These are phyloP conservation scores for Telmatherina bonti DNA, from an alignment of 2,797 vertebrate species.

Conservation along the genomic window DNA sequence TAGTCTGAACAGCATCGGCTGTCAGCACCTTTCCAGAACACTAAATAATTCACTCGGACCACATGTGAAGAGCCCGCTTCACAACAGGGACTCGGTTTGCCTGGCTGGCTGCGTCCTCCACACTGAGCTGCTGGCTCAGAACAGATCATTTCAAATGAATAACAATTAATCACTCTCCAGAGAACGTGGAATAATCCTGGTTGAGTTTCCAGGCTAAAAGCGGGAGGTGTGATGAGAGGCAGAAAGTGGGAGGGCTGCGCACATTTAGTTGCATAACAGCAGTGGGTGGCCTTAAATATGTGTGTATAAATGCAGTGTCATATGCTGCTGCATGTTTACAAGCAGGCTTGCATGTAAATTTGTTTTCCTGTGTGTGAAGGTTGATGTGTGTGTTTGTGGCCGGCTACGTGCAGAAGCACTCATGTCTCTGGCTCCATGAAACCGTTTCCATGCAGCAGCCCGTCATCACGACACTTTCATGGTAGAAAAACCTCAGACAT, in stretches of 20 bases:
- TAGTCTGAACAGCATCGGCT: background rate
- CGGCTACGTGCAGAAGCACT: background rate
- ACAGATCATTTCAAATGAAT: no score
- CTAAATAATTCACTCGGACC: background rate
- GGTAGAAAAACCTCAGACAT: constrained; percentile 47
- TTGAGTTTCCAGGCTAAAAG: constrained; percentile 20
- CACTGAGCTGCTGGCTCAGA: background rate
- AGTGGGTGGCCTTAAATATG: constrained; percentile 16
- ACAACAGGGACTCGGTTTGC: background rate
- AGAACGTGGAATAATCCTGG: background rate
- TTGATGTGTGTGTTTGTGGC: background rate
- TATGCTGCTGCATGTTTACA: background rate
- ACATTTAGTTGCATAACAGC: constrained; percentile 38
- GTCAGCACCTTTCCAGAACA: background rate
- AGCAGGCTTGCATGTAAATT: background rate
- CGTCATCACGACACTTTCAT: constrained; percentile 65
- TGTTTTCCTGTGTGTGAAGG: constrained; percentile 4
- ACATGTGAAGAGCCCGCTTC: background rate
- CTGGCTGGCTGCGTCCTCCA: no score
- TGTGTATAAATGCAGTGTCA: background rate
- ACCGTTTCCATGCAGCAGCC: constrained; percentile 53
- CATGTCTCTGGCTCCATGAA: constrained; percentile 54
- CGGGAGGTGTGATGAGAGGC: constrained; percentile 38
- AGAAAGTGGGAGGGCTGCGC: constrained; percentile 23
- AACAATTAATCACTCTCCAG: no score